These are phyloP conservation scores for Acanthosepion pharaonis DNA, from an alignment of 2,888 invertebrate species.

Conservation along the genomic window DNA sequence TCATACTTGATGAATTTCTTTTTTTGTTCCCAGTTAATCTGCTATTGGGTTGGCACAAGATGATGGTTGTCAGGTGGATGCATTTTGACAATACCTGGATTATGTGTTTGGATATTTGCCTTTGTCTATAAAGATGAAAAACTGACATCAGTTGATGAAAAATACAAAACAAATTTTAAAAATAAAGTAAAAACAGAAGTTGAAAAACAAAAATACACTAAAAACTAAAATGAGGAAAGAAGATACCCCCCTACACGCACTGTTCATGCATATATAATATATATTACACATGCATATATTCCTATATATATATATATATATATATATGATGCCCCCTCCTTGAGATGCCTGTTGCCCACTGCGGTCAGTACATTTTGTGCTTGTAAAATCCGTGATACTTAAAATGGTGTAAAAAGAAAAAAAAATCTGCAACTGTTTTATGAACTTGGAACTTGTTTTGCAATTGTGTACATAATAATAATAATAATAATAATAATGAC, in stretches of 20 bases:
- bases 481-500: too few species aligned
- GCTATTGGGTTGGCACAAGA: neutral
- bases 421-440: too few species aligned
- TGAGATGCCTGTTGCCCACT: too few species aligned
- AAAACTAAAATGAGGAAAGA: neutral
- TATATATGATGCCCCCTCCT: neutral
- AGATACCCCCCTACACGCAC: neutral
- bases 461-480: too few species aligned
- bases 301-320: neutral
- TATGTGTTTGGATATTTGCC: neutral
- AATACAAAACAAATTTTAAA: neutral
- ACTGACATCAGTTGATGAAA: neutral
- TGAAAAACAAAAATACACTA: neutral
- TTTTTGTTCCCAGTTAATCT: neutral
- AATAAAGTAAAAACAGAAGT: neutral
- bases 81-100: neutral
- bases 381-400: too few species aligned
- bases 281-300: neutral
- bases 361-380: too few species aligned
- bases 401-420: too few species aligned
- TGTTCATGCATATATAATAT: neutral
- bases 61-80: too few species aligned
- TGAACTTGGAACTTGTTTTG: too few species aligned
- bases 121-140: neutral
- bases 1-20: neutral